Conservation (phyloP, 2,113 vertebrate species). For the Polypterus bichir region DNA sequence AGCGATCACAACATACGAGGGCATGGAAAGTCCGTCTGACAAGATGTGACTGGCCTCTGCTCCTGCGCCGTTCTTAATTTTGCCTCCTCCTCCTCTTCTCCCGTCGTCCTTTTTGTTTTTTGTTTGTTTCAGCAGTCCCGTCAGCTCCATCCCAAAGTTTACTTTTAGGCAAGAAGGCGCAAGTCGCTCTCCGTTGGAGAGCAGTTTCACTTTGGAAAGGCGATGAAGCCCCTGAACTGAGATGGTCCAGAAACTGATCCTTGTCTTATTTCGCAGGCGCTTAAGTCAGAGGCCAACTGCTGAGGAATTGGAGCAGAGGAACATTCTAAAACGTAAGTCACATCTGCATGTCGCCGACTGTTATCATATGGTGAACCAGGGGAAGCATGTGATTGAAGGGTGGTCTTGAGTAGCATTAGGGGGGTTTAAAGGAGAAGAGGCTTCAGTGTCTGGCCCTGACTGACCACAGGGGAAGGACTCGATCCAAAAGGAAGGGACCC, state of each 20-base stretch:
- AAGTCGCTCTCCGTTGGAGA: slow-evolving; percentile 17
- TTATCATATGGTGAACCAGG: too few relatives aligned
- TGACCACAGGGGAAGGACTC: too few relatives aligned
- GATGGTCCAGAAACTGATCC: slow-evolving; percentile 62
- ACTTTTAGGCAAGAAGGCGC: slow-evolving; percentile 21
- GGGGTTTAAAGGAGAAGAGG: too few relatives aligned
- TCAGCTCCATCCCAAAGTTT: slow-evolving; percentile 26
- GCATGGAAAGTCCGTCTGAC: background rate
- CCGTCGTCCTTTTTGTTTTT: too few relatives aligned
- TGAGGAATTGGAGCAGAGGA: slow-evolving; percentile 93
- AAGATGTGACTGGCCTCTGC: background rate
- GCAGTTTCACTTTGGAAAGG: slow-evolving; percentile 12
- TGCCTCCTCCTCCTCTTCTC: too few relatives aligned
- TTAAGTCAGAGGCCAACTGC: slow-evolving; percentile 94
- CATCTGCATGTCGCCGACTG: background rate
- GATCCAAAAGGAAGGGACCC: too few relatives aligned
- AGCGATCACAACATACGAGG: background rate
- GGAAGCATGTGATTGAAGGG: too few relatives aligned
- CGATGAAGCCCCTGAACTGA: slow-evolving; percentile 24
- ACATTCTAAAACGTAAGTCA: slow-evolving; percentile 96
- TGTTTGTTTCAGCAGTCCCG: slow-evolving; percentile 20
- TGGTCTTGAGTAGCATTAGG: too few relatives aligned
- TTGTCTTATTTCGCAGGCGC: slow-evolving; percentile 68
- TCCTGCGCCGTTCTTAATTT: too few relatives aligned
- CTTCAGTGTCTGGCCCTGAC: too few relatives aligned